A percentile compares a stretch with the other conserved stretches of the same genome.
Evolutionary conservation across 2,888 invertebrate genomes (phyloP).

Genomic region (Papilio gigon): DNA sequence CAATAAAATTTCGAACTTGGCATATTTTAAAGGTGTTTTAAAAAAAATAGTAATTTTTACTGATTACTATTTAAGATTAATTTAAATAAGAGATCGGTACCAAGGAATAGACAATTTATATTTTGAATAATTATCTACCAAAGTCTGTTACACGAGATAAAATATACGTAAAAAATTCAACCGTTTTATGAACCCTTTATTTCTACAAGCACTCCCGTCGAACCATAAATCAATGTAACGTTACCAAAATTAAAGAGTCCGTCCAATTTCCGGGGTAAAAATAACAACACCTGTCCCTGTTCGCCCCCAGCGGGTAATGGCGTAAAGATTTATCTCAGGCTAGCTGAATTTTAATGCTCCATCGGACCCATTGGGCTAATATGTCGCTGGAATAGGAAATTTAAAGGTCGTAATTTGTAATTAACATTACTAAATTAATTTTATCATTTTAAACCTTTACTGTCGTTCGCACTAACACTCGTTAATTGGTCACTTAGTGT

Average conservation of each 20-base stretch:
- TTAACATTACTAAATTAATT: background rate
- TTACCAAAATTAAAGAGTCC: constrained; percentile 68
- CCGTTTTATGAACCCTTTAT: constrained; percentile 5
- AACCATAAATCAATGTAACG: constrained; percentile 63
- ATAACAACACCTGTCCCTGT: constrained; percentile 62
- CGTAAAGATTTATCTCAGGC: constrained; percentile 68
- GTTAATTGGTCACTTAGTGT: background rate
- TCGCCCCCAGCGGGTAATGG: constrained; percentile 61
- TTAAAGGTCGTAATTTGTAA: constrained; percentile 2
- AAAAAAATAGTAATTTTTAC: too few relatives aligned
- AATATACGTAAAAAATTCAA: background rate
- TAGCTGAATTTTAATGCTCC: constrained; percentile 67
- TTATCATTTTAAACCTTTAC: background rate
- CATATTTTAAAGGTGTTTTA: too few relatives aligned
- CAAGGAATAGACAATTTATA: background rate
- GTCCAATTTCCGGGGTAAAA: constrained; percentile 70
- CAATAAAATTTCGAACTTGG: background rate
- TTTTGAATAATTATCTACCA: too few relatives aligned
- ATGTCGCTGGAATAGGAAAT: constrained; percentile 3
- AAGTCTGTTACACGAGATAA: background rate
- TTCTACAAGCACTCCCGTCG: background rate
- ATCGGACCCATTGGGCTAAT: constrained; percentile 25
- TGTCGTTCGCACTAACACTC: too few relatives aligned
- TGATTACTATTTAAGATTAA: too few relatives aligned
- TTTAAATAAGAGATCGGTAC: background rate